phyloP scores from a whole-genome alignment of 2,888 invertebrate genomes.

The Melinaea menophilus region DNA sequence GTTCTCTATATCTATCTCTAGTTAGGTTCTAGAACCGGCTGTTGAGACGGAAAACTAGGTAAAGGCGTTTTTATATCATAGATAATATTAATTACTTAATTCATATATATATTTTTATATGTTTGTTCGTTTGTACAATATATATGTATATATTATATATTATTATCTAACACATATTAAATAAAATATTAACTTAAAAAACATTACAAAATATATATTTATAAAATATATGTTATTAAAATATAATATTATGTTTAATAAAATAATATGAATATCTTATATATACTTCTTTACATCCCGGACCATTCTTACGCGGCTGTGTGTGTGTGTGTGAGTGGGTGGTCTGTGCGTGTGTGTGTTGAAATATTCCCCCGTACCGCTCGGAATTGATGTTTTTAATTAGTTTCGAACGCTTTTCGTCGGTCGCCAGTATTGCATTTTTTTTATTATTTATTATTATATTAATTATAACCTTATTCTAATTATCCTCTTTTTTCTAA shows the following conservation, averaged over 20 bases:
- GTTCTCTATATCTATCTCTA: conserved; percentile 65
- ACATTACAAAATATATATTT: neutral
- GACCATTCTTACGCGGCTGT: conserved; percentile 70
- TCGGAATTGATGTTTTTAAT: conserved; percentile 77
- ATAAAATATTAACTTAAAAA: no score
- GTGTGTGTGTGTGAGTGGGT: conserved; percentile 49
- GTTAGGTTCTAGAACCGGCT: conserved; percentile 69
- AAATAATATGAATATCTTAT: neutral
- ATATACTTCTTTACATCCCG: neutral
- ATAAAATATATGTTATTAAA: neutral
- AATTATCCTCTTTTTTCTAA: neutral
- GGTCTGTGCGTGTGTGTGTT: conserved; percentile 58
- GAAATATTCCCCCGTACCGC: conserved; percentile 71
- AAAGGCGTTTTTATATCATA: conserved; percentile 36
- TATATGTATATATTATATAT: no score
- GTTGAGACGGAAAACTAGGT: conserved; percentile 49
- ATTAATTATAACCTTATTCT: conserved; percentile 33
- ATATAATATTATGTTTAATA: no score
- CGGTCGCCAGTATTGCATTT: conserved; percentile 58
- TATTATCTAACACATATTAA: no score
- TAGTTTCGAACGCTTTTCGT: conserved; percentile 75
- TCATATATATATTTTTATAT: conserved; percentile 33
- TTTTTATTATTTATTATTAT: conserved; percentile 58
- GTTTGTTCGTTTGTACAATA: no score
- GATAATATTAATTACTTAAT: conserved; percentile 39